Evolutionary conservation across 2,113 vertebrate species (phyloP).

Genomic region (Osmerus eperlanus): DNA sequence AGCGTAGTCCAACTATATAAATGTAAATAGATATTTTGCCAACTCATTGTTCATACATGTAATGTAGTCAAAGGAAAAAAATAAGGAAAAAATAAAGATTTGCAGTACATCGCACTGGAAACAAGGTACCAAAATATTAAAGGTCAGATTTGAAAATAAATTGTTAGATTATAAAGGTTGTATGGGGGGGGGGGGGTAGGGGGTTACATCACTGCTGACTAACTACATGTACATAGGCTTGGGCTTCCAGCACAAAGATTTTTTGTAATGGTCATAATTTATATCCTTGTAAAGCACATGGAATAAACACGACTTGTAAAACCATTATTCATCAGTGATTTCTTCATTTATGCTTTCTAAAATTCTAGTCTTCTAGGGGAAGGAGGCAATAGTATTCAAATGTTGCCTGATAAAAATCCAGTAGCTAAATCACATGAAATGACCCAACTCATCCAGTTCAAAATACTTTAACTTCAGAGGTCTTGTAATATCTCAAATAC

Average conservation of each 20-base stretch:
- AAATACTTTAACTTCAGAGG: no score
- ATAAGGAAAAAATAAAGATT: conserved; percentile 47
- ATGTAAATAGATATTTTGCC: conserved; percentile 98
- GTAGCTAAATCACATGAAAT: no score
- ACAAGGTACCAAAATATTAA: conserved; percentile 81
- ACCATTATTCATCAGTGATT: conserved; percentile 54
- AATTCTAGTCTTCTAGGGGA: no score
- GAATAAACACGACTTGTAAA: conserved; percentile 95
- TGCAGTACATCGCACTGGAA: conserved; percentile 78
- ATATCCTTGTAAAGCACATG: conserved; percentile 98
- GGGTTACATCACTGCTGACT: conserved; percentile 83
- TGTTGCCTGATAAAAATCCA: no score
- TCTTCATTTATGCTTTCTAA: conserved; percentile 18
- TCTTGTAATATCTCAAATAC: no score
- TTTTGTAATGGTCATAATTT: conserved; percentile 98
- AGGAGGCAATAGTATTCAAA: no score
- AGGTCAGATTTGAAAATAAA: conserved; percentile 49
- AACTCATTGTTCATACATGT: conserved; percentile 96
- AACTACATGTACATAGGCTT: conserved; percentile 94
- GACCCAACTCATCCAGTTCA: no score
- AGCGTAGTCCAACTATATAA: conserved; percentile 76
- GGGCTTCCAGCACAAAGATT: conserved; percentile 98
- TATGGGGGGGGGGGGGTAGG: conserved; percentile 75
- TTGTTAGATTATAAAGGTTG: conserved; percentile 68
- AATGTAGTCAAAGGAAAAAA: conserved; percentile 75